These are phyloP conservation scores for Bathynomus jamesi DNA, from an alignment of 1,140 invertebrate species.

Conservation along the genomic window DNA sequence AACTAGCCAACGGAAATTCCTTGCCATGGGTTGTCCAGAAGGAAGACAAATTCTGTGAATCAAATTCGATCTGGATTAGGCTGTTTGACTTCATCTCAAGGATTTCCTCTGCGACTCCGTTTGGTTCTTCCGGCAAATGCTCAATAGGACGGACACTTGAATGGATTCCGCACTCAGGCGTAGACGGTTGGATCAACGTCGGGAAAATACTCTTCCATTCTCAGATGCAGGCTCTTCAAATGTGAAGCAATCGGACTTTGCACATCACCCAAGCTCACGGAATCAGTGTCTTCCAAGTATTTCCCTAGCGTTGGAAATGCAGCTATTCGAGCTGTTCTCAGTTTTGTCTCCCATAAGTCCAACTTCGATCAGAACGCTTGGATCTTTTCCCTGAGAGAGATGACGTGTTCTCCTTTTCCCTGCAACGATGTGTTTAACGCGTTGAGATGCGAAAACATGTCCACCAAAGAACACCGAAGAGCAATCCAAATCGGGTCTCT, in stretches of 20 bases:
- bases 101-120: slow-evolving; percentile 13
- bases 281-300: slow-evolving; percentile 15
- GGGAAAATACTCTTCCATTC: slow-evolving; percentile 14
- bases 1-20: slow-evolving; percentile 10
- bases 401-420: slow-evolving; percentile 3
- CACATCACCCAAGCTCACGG: slow-evolving; percentile 8
- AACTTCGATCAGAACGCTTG: slow-evolving; percentile 12
- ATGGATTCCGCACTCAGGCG: slow-evolving; percentile 12
- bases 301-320: slow-evolving; percentile 15
- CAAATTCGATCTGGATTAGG: slow-evolving; percentile 7
- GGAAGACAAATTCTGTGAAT: slow-evolving; percentile 1
- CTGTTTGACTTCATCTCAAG: slow-evolving; percentile 3
- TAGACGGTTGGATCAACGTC: slow-evolving; percentile 6
- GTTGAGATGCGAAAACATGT: slow-evolving; percentile 15
- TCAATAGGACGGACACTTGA: slow-evolving; percentile 11
- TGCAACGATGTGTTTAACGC: slow-evolving; percentile 6
- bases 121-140: slow-evolving; percentile 14
- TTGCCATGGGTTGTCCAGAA: not conserved
- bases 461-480: slow-evolving; percentile 9
- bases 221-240: slow-evolving; percentile 12
- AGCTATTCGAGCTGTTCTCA: slow-evolving; percentile 4
- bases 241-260: slow-evolving; percentile 12
- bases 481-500: slow-evolving; percentile 14
- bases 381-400: slow-evolving; percentile 12
- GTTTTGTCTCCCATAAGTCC: slow-evolving; percentile 10